Conservation (phyloP, 2,888 invertebrate species). For the Heteromyza rotundicornis region DNA sequence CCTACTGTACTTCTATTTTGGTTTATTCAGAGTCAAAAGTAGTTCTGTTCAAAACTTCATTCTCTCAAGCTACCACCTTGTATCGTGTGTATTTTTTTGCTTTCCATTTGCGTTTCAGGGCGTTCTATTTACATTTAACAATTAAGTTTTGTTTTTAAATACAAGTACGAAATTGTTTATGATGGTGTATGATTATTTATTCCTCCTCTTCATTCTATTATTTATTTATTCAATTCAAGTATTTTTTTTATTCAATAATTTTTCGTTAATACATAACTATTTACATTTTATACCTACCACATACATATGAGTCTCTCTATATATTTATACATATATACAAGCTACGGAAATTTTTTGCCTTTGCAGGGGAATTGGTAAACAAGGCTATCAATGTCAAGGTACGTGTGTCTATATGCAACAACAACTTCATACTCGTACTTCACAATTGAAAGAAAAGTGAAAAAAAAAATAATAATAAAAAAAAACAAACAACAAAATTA, state of each 20-base stretch:
- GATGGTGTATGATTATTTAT: slow-evolving; percentile 20
- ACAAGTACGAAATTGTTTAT: slow-evolving; percentile 14
- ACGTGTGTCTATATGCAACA: slow-evolving; percentile 58
- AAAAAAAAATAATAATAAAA: too few relatives aligned
- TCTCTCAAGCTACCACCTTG: too few relatives aligned
- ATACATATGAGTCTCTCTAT: slow-evolving; percentile 37
- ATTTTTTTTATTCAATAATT: too few relatives aligned
- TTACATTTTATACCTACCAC: slow-evolving; percentile 28
- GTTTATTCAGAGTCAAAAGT: too few relatives aligned
- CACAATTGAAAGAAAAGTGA: not conserved
- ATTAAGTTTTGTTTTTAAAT: slow-evolving; percentile 16
- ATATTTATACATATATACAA: slow-evolving; percentile 51
- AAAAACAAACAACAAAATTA: not conserved
- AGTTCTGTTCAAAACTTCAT: too few relatives aligned
- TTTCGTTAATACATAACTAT: too few relatives aligned
- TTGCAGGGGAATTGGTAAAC: slow-evolving; percentile 95
- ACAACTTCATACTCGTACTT: slow-evolving; percentile 17
- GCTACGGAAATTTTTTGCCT: slow-evolving; percentile 65
- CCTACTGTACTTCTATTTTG: too few relatives aligned
- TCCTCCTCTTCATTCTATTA: not conserved
- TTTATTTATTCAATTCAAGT: too few relatives aligned
- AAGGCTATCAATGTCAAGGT: slow-evolving; percentile 98
- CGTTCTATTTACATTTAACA: slow-evolving; percentile 2
- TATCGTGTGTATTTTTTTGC: too few relatives aligned
- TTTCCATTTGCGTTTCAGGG: not conserved